Evolutionary conservation across 2,113 vertebrate species (phyloP), one percentile per base, ranked within the genome.

Genomic region (Myodes glareolus): DNA sequence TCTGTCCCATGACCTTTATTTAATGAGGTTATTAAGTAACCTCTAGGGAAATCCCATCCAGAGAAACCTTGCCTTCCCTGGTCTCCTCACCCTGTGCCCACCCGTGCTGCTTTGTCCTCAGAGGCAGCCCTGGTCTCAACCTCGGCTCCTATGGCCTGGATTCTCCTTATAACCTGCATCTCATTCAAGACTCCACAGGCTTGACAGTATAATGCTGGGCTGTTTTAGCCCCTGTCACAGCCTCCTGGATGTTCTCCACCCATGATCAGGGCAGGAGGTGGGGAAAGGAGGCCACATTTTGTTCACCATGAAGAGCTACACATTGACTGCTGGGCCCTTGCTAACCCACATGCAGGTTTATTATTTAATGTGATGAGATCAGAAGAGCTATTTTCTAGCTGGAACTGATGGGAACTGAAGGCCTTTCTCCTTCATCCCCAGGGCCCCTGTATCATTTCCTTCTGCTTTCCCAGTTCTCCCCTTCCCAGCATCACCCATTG

Each of bases 21-120:
- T 95, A 92, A 88, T 84, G 50, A 91, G 70, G n/a, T 94, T 96
- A 96, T 90, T 97, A 73, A 95, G n/a, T 97, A 95, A 96, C 78
- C 52, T 72, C 47, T 78, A 4, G 29, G 36, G 7, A 75, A 94
- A 97, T 88, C 21, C 14, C 67, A 93, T 65, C 36, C 58, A n/a
- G 42, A 91, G 58, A 45, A 92, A n/a, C 29, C 88, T 90, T 33
- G 42, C 80, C 94, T 17, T 55, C 31, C n/a, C 31, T 45, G 29
- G 16, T 78, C 52, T 70, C 86, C 95, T 42, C 84, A 63, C 19
- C 63, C 84, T 82, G 80, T 65, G 11, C 27, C 52, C 23, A 65
- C 67, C 50, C n/a, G 23, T 33, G 78, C 33, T 70, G 19, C 91
- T 58, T n/a, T 75, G 45, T 58, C 63, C 68, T 85, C 80, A 11